phyloP scores from a whole-genome alignment of 30 jellyfish, hydroid and myxozoan genomes.

The Hydractinia echinata region DNA sequence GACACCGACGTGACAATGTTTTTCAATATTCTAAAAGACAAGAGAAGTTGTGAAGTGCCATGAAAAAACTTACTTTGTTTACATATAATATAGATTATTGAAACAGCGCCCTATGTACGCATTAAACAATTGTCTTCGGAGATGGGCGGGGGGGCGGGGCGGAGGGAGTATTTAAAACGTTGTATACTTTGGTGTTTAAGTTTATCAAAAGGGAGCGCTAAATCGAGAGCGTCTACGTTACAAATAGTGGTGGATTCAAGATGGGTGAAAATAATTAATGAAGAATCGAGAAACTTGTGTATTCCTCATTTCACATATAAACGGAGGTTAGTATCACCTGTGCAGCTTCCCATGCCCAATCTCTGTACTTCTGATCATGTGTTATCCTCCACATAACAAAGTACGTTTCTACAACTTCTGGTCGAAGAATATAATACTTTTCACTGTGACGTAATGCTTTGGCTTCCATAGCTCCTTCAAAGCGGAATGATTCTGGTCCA shows the following conservation, averaged over 20 bases:
- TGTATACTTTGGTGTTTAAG: too few relatives aligned
- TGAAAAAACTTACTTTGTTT: background rate
- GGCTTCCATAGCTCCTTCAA: conserved; percentile 93
- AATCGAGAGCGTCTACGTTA: too few relatives aligned
- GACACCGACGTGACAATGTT: conserved; percentile 92
- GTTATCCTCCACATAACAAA: conserved; percentile 84
- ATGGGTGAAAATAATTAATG: too few relatives aligned
- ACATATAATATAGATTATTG: background rate
- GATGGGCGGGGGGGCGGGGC: too few relatives aligned
- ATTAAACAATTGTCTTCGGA: too few relatives aligned
- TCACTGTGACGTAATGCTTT: conserved; percentile 75
- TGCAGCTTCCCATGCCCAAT: conserved; percentile 98
- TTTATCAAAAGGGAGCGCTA: too few relatives aligned
- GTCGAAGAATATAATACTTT: conserved; percentile 75
- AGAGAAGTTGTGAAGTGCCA: background rate
- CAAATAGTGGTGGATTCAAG: too few relatives aligned
- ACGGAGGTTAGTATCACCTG: conserved; percentile 40
- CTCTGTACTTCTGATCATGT: conserved; percentile 74
- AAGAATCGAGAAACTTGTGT: too few relatives aligned
- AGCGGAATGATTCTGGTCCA: conserved; percentile 89
- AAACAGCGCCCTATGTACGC: too few relatives aligned
- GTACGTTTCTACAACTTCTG: conserved; percentile 84
- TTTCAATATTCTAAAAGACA: conserved; percentile 74
- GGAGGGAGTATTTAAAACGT: too few relatives aligned
- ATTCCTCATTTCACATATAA: too few relatives aligned